Percentiles rank a stretch among this genome's conserved stretches.
These are phyloP conservation scores for Geotrupes spiniger DNA, from an alignment of 2,888 invertebrate genomes.

Conservation along the genomic window DNA sequence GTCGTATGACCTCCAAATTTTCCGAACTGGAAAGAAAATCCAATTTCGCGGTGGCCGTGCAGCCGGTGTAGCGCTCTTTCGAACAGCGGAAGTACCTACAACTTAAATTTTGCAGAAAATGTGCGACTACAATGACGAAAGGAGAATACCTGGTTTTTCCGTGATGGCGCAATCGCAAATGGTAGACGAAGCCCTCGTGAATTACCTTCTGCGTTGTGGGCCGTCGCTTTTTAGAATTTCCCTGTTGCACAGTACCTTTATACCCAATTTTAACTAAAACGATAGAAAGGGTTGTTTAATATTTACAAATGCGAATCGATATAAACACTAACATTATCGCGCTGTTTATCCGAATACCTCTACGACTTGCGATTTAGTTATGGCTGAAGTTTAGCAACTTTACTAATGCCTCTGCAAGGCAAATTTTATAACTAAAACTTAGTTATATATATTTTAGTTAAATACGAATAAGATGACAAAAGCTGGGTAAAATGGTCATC, in stretches of 20 bases:
- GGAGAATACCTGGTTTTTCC: constrained; percentile 22
- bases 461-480: too few relatives aligned
- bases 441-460: too few relatives aligned
- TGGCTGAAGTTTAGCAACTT: too few relatives aligned
- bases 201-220: constrained; percentile 22
- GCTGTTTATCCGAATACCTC: too few relatives aligned
- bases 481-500: too few relatives aligned
- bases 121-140: not conserved
- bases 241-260: constrained; percentile 1
- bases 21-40: constrained; percentile 26
- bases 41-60: constrained; percentile 32
- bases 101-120: too few relatives aligned
- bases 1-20: constrained; percentile 29
- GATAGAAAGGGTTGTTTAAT: too few relatives aligned
- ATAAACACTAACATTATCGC: too few relatives aligned
- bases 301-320: too few relatives aligned
- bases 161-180: constrained; percentile 20
- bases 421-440: too few relatives aligned
- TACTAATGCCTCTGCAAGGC: too few relatives aligned
- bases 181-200: constrained; percentile 24
- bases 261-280: constrained; percentile 16
- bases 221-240: constrained; percentile 15
- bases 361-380: too few relatives aligned
- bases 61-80: constrained; percentile 30
- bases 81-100: constrained; percentile 35